These are phyloP conservation scores for Spea bombifrons DNA, from an alignment of 2,113 vertebrate species.

Conservation along the genomic window DNA sequence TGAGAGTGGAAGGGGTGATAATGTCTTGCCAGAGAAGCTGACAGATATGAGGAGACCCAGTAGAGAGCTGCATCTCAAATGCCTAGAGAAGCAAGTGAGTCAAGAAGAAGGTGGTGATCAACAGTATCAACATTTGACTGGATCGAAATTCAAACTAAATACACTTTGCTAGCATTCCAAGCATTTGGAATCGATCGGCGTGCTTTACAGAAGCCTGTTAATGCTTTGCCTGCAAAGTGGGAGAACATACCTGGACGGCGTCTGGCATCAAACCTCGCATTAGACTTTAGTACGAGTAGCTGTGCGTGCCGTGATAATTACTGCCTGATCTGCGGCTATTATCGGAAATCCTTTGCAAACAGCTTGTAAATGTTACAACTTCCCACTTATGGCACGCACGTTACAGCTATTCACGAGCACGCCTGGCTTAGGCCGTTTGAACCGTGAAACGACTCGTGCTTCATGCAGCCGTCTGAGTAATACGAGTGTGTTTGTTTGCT, in stretches of 20 bases:
- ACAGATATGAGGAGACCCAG: too few species aligned
- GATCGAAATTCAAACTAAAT: too few species aligned
- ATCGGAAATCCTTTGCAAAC: slow-evolving; percentile 24
- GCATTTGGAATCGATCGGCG: slow-evolving; percentile 7
- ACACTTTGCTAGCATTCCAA: slow-evolving; percentile 3
- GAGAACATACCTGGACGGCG: not conserved
- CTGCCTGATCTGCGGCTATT: slow-evolving; percentile 18
- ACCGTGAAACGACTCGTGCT: slow-evolving; percentile 36
- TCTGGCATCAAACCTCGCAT: not conserved
- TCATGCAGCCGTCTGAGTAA: slow-evolving; percentile 34
- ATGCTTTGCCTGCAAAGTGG: not conserved
- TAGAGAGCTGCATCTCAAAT: too few species aligned
- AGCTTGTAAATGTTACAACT: slow-evolving; percentile 15
- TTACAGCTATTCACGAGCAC: not conserved
- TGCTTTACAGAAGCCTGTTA: not conserved
- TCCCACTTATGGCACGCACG: slow-evolving; percentile 1
- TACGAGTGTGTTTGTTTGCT: slow-evolving; percentile 14
- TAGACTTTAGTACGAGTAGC: not conserved
- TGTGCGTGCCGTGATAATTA: slow-evolving; percentile 11
- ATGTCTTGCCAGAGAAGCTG: too few species aligned
- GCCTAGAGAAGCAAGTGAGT: too few species aligned
- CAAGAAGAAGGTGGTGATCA: too few species aligned
- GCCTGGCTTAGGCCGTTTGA: not conserved
- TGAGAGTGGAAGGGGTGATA: too few species aligned
- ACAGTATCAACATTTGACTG: not conserved